These are phyloP conservation scores for Tyria jacobaeae DNA, from an alignment of 2,888 invertebrate species.

Conservation along the genomic window DNA sequence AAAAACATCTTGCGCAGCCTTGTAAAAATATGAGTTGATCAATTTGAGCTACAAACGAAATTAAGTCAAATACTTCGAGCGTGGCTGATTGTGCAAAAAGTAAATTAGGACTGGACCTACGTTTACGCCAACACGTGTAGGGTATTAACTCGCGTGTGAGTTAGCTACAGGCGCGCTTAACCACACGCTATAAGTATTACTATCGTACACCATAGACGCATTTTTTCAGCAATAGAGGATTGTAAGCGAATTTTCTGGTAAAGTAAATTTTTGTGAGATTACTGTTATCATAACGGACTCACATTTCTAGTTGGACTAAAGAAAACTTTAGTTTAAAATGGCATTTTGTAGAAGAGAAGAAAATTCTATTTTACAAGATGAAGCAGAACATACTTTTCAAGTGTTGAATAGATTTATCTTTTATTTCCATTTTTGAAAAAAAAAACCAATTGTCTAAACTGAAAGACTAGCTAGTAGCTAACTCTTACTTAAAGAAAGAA, in stretches of 20 bases:
- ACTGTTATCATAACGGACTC: not conserved
- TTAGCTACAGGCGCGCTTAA: not conserved
- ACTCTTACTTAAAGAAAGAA: too few species aligned
- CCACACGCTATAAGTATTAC: not conserved
- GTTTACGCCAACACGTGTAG: slow-evolving; percentile 9
- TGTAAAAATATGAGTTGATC: not conserved
- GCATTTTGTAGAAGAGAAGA: too few species aligned
- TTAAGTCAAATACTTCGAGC: not conserved
- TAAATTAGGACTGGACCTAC: slow-evolving; percentile 2
- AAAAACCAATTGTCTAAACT: too few species aligned
- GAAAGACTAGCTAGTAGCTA: too few species aligned
- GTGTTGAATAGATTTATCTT: too few species aligned
- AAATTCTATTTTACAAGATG: too few species aligned
- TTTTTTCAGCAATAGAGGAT: not conserved
- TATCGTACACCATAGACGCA: not conserved
- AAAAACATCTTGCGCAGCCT: too few species aligned
- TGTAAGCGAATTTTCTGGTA: not conserved
- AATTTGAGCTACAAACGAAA: not conserved
- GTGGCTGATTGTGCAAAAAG: slow-evolving; percentile 10
- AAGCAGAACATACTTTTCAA: too few species aligned
- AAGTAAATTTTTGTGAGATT: not conserved
- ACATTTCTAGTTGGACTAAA: too few species aligned
- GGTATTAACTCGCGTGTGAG: slow-evolving; percentile 8
- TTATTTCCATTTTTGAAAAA: too few species aligned
- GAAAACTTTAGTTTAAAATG: too few species aligned